These are phyloP conservation scores for Conomelus anceps DNA, from an alignment of 2,888 invertebrate genomes.

Conservation along the genomic window DNA sequence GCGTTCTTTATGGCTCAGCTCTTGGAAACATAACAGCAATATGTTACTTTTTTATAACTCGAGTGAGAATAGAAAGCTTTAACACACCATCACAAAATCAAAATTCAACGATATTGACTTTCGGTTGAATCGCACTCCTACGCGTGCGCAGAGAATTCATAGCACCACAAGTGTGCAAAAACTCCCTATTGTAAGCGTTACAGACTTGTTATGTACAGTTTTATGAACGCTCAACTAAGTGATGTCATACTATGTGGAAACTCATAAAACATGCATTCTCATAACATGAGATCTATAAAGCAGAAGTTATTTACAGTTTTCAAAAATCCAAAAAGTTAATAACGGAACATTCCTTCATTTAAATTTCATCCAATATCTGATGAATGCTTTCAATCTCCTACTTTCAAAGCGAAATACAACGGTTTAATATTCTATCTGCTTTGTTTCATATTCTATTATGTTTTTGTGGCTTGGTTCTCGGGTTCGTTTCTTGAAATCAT, in stretches of 20 bases:
- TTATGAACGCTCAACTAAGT: neutral
- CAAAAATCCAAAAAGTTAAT: too few species aligned
- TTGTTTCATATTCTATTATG: neutral
- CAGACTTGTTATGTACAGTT: neutral
- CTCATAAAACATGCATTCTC: neutral
- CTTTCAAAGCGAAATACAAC: neutral
- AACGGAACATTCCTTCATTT: too few species aligned
- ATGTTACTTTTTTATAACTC: too few species aligned
- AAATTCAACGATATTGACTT: neutral
- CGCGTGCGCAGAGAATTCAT: too few species aligned
- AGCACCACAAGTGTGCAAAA: neutral
- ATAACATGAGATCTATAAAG: neutral
- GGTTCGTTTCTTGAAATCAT: neutral
- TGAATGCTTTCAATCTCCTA: too few species aligned
- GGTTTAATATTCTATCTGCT: neutral
- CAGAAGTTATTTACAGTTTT: neutral
- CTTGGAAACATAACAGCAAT: too few species aligned
- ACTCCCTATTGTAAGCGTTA: neutral
- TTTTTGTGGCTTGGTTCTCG: neutral
- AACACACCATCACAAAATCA: neutral
- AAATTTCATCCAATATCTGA: too few species aligned
- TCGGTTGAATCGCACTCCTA: too few species aligned
- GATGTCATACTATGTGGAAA: neutral
- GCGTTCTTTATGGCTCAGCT: neutral
- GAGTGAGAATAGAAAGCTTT: neutral